These are phyloP conservation scores for Actinia equina DNA, from an alignment of 64 coral and sea anemone genomes.

Conservation along the genomic window DNA sequence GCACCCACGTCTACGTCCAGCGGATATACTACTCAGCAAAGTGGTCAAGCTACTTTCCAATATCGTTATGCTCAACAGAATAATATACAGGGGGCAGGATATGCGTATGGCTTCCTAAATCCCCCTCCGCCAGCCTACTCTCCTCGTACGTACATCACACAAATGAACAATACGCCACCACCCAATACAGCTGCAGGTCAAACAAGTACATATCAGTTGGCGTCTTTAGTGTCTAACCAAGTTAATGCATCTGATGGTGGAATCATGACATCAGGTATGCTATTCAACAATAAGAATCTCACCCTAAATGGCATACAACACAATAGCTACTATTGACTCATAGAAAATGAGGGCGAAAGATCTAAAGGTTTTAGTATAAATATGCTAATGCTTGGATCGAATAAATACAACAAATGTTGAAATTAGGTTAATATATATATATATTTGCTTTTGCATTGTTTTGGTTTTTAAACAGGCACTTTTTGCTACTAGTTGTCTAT, in stretches of 20 bases:
- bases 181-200: constrained; percentile 80
- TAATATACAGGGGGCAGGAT: constrained; percentile 62
- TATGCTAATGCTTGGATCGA: no score
- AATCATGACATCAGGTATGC: constrained; percentile 18
- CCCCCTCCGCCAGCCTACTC: constrained; percentile 80
- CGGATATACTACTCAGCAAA: constrained; percentile 76
- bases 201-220: constrained; percentile 72
- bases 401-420: no score
- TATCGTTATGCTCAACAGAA: constrained; percentile 71
- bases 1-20: constrained; percentile 63
- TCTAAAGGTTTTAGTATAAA: no score
- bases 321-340: no score
- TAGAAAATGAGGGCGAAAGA: no score
- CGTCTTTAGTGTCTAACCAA: constrained; percentile 67
- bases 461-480: no score
- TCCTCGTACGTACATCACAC: constrained; percentile 68
- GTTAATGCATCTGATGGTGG: constrained; percentile 9
- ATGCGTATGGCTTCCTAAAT: constrained; percentile 74
- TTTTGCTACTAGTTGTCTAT: no score
- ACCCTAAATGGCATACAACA: no score
- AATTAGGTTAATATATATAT: no score
- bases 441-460: no score
- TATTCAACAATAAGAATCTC: not conserved
- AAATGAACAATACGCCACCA: constrained; percentile 79
- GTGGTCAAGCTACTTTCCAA: constrained; percentile 69